Conservation (phyloP, 2,888 invertebrate species). For the Alentia gelatinosa region DNA sequence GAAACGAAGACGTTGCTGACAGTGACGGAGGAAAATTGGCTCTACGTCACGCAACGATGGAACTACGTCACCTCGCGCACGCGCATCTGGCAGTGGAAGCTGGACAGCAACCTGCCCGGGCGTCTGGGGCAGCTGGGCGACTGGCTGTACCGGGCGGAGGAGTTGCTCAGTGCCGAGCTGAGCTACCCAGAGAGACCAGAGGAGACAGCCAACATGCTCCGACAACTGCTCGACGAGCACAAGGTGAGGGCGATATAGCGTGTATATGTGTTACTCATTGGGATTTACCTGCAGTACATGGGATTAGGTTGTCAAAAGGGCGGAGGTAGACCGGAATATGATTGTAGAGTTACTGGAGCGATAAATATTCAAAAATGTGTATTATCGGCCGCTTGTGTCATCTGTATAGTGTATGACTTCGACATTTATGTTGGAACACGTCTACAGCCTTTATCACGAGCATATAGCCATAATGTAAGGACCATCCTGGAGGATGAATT, state of each 20-base stretch:
- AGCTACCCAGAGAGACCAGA: constrained; percentile 85
- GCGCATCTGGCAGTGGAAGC: constrained; percentile 89
- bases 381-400: too few species aligned
- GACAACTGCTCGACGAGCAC: constrained; percentile 84
- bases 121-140: constrained; percentile 92
- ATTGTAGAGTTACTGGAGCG: too few species aligned
- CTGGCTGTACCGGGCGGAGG: constrained; percentile 91
- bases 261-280: not conserved
- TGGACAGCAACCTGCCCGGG: constrained; percentile 92
- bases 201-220: constrained; percentile 83
- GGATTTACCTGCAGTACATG: too few species aligned
- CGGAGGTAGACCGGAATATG: too few species aligned
- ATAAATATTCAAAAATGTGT: too few species aligned
- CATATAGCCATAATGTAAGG: too few species aligned
- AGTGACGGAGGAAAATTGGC: constrained; percentile 92
- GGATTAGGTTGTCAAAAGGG: too few species aligned
- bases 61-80: constrained; percentile 85
- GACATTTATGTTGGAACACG: too few species aligned
- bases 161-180: constrained; percentile 71
- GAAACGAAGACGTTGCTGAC: constrained; percentile 90
- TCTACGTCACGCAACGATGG: constrained; percentile 90
- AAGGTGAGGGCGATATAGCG: constrained; percentile 51
- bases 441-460: too few species aligned
- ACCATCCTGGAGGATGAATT: too few species aligned
- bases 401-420: too few species aligned